Evolutionary conservation across 2,113 vertebrate genomes (phyloP).

Genomic region (Recurvirostra avosetta): DNA sequence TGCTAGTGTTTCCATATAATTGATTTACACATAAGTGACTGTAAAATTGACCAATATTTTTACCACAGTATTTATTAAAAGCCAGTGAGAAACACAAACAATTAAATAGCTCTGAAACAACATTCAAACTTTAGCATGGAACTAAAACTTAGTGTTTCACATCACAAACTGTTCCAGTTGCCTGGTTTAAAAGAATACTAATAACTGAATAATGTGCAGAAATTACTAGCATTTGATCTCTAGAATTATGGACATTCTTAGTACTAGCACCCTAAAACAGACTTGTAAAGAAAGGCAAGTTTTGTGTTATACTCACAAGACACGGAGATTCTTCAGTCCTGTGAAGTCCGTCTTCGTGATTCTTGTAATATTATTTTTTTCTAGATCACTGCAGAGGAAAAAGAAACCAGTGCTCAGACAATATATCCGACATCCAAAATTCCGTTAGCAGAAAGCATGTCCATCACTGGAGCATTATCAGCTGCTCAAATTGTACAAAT

Average conservation of each 20-base stretch:
- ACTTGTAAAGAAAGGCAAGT: not conserved
- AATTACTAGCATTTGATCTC: not conserved
- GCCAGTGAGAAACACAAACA: not conserved
- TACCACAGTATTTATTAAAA: not conserved
- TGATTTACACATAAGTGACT: not conserved
- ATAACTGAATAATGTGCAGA: not conserved
- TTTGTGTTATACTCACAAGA: slow-evolving; percentile 85
- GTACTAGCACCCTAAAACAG: not conserved
- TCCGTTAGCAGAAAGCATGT: not conserved
- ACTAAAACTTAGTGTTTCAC: not conserved
- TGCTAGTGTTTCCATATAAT: not conserved
- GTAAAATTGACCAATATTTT: not conserved
- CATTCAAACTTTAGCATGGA: not conserved
- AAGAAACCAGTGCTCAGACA: not conserved
- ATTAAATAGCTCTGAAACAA: not conserved
- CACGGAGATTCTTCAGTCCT: slow-evolving; percentile 93
- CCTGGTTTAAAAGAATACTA: not conserved
- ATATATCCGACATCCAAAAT: not conserved
- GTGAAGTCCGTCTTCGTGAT: slow-evolving; percentile 94
- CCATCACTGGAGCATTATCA: not conserved
- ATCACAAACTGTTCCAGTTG: not conserved
- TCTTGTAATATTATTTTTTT: slow-evolving; percentile 96
- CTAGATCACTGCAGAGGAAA: slow-evolving; percentile 84
- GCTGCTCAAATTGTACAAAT: not conserved
- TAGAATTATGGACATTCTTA: not conserved